Evolutionary conservation across 2,797 vertebrate species (phyloP), one percentile per base, ranked within the genome.

Genomic region (Anableps anableps): DNA sequence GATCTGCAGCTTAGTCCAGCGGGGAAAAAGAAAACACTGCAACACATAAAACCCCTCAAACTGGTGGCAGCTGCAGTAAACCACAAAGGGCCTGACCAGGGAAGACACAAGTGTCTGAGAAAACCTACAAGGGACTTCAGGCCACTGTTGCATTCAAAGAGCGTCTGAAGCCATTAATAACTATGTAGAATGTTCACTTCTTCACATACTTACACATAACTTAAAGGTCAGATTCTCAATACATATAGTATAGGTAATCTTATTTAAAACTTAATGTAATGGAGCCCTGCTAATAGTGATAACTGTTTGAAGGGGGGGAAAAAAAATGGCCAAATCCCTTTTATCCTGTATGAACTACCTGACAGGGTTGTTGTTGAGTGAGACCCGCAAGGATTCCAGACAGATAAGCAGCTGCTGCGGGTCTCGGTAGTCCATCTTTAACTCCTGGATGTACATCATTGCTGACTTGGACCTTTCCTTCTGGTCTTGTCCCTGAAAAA

Each of bases 341-440:
- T 8, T 31, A 45, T 16, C 58, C 45, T 29, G n/a, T 48, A 19
- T 58, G 1, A 36, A 34, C 93, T 91, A 98, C 97, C 97, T 98
- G 93, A 99, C 97, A 71, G 97, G 97, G 88, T 99, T 99, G 92
- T 97, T 99, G 89, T 96, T 99, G 82, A 99, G 96, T 23, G 97
- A 98, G 29, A 99, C 97, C 78, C 98, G 91, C 9, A 99, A 94
- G 43, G 97, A 98, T 88, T 99, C 97, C 76, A 99, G 95, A 85
- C 97, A 97, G 90, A 76, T 89, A 71, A 99, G 95, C 53, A 99
- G 93, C 76, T 93, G 94, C 76, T 93, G 94, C 29, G 85, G 0
- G 58, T 97, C 97, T 83, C 96, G 88, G 85, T 95, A 88, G 74
- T 97, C 97, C 43, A 91, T 94, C 86, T 86, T 97, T 76, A 99